Evolutionary conservation across 2,888 invertebrate genomes (phyloP).

Genomic region (Dorcus hopei): DNA sequence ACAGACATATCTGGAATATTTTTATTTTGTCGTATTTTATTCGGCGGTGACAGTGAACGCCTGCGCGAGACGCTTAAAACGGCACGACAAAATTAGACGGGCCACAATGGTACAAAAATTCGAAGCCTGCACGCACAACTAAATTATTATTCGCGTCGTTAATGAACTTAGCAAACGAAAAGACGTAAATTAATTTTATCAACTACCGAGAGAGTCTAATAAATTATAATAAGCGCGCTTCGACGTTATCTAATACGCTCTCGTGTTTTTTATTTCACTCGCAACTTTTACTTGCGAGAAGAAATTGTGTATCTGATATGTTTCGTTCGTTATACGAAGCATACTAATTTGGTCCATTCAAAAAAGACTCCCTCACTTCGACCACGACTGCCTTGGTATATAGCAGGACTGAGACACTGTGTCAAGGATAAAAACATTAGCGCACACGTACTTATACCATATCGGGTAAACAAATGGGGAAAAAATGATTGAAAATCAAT

Average conservation of each 20-base stretch:
- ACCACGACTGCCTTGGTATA: not conserved
- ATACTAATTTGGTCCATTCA: not conserved
- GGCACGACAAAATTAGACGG: slow-evolving; percentile 19
- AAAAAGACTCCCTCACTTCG: not conserved
- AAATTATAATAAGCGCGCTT: not conserved
- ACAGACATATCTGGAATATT: slow-evolving; percentile 32
- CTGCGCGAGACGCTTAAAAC: slow-evolving; percentile 25
- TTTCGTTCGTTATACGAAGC: not conserved
- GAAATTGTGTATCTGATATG: not conserved
- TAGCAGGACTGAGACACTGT: not conserved
- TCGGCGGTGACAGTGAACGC: slow-evolving; percentile 28
- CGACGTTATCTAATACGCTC: not conserved
- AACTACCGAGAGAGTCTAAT: not conserved
- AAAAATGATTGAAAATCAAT: not conserved
- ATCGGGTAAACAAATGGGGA: not conserved
- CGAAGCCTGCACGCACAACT: slow-evolving; percentile 5
- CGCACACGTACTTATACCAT: not conserved
- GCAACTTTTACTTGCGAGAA: too few relatives aligned
- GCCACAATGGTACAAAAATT: slow-evolving; percentile 17
- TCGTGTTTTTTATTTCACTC: too few relatives aligned
- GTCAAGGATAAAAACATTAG: not conserved
- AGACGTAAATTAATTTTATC: not conserved
- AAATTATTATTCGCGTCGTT: not conserved
- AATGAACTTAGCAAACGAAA: not conserved
- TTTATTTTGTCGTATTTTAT: slow-evolving; percentile 35